Percentiles rank a stretch among this genome's conserved stretches.
Evolutionary conservation across 2,797 vertebrate genomes (phyloP).

Genomic region (Myotis vivesi): DNA sequence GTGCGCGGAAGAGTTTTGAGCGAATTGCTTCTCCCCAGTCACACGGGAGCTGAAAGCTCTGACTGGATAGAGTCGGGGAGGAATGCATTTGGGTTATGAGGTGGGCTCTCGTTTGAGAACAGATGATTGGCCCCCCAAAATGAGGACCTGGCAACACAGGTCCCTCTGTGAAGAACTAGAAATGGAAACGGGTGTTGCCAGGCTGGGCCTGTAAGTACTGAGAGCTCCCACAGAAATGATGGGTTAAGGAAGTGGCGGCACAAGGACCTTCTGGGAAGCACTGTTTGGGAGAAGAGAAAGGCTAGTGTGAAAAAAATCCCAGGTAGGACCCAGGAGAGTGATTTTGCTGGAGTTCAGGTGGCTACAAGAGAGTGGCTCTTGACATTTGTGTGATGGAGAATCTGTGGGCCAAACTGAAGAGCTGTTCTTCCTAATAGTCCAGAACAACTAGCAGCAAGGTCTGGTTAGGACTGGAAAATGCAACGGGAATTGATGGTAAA

Average conservation of each 20-base stretch:
- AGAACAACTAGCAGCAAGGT: background rate
- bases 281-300: background rate
- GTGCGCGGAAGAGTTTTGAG: background rate
- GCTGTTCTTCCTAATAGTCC: background rate
- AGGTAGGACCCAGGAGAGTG: background rate
- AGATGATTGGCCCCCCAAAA: constrained; percentile 21
- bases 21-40: background rate
- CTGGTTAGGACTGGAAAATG: background rate
- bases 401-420: background rate
- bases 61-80: background rate
- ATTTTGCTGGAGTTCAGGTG: background rate
- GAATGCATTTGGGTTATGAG: background rate
- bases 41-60: background rate
- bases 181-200: constrained; percentile 16
- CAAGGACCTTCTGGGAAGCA: background rate
- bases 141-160: background rate
- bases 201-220: constrained; percentile 25
- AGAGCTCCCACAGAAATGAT: constrained; percentile 24
- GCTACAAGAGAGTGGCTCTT: background rate
- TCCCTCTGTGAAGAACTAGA: background rate
- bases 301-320: background rate
- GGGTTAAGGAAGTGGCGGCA: background rate
- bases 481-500: background rate
- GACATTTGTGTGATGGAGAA: background rate
- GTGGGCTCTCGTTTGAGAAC: background rate